phyloP scores from a whole-genome alignment of 2,888 invertebrate genomes.

The Eupithecia subfuscata region DNA sequence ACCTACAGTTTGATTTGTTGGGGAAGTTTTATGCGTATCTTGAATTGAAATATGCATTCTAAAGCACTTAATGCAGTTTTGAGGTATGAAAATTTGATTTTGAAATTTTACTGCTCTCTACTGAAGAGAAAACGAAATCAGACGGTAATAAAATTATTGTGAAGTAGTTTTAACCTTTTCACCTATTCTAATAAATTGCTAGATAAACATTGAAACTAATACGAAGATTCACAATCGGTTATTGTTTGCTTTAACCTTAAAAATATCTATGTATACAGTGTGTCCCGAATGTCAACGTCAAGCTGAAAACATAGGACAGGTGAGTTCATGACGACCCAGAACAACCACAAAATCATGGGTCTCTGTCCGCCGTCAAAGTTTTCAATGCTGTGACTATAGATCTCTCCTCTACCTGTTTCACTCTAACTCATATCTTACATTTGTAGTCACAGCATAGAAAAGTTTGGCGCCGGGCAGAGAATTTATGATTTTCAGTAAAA shows the following conservation, averaged over 20 bases:
- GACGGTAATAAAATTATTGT: neutral
- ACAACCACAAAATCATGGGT: too few relatives aligned
- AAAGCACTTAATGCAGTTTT: neutral
- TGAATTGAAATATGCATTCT: constrained; percentile 11
- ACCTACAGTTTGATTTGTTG: constrained; percentile 30
- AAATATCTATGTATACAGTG: too few relatives aligned
- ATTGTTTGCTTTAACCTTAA: neutral
- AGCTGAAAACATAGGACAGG: too few relatives aligned
- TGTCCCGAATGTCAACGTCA: too few relatives aligned
- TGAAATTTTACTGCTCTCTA: neutral
- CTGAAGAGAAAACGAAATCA: neutral
- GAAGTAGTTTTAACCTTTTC: neutral
- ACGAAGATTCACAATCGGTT: neutral
- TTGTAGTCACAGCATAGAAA: too few relatives aligned
- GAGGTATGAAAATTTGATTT: neutral
- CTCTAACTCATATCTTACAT: too few relatives aligned
- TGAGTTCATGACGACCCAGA: too few relatives aligned
- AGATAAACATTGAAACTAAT: neutral
- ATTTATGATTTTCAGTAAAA: too few relatives aligned
- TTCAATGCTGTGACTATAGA: too few relatives aligned
- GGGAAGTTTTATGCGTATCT: constrained; percentile 29
- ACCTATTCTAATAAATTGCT: neutral
- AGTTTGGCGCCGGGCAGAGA: too few relatives aligned
- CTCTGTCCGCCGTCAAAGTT: too few relatives aligned
- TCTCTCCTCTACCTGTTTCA: too few relatives aligned